Evolutionary conservation across 2,888 invertebrate species (phyloP), one percentile per base, ranked within the genome.

Genomic region (Carpatolechia fugitivella): DNA sequence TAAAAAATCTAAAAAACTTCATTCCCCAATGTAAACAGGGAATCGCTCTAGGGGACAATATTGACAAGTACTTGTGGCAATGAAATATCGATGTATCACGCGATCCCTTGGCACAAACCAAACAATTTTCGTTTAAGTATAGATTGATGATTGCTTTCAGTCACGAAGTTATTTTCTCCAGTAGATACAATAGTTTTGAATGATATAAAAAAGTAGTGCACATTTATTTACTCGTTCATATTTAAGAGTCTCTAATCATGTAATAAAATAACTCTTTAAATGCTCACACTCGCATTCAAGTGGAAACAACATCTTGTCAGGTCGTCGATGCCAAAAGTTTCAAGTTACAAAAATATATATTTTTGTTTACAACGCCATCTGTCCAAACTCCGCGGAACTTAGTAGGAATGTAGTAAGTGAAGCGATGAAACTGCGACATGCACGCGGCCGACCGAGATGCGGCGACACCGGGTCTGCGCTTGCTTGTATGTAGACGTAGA

Each of bases 361-460:
- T 18, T 48, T 48, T 48, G 7, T 18, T 48, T 33, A 60, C 54
- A 66, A 62, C 87, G 87, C 87, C 87, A 87, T 83, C 88, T 88
- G 66, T 74, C 60, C 36, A 56, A 16, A 35, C 6, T 16, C 35
- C 50, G 68, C 61, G 66, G 80, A 85, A 88, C 86, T 80, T 63
- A 62, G 70, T 79, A 67, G 66, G 55, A 58, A 38, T 24, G 41
- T 41, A 58, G 46, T 41, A 55, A 47, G 54, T 29, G 14, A 18
- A 14, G n/a, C 24, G n/a, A 13, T 24, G 36, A 55, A 54, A 16
- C 30, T 16, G 33, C 38, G 18, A 47, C 20, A 29, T 49, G 50
- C 46, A 36, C 46, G 13, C 35, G 55, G 40, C 41, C 35, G 29
- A 29, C 59, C 61, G 60, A 55, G 56, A 55, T 58, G 38, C 55